These are phyloP conservation scores for Aricia agestis DNA, from an alignment of 1,140 invertebrate genomes.

Conservation along the genomic window DNA sequence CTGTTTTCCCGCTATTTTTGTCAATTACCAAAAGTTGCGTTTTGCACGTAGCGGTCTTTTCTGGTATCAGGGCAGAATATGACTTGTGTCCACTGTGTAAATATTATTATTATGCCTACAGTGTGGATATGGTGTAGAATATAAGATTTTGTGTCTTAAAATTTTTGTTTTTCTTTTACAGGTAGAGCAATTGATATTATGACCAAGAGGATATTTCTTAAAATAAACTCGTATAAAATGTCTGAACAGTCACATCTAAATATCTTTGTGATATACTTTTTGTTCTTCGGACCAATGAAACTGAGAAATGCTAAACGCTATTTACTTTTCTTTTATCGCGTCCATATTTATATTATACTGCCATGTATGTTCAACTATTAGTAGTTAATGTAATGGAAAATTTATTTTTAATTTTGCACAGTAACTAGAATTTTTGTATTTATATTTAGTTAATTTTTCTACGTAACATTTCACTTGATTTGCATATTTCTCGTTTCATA, in stretches of 20 bases:
- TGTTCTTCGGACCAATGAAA: slow-evolving; percentile 20
- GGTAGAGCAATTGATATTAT: slow-evolving; percentile 15
- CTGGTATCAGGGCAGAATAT: too few species aligned
- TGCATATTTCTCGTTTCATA: slow-evolving; percentile 10
- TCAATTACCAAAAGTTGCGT: too few species aligned
- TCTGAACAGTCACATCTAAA: slow-evolving; percentile 4
- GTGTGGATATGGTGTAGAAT: too few species aligned
- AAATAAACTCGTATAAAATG: slow-evolving; percentile 10
- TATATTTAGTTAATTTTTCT: slow-evolving; percentile 20
- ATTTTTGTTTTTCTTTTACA: slow-evolving; percentile 26
- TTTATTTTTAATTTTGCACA: slow-evolving; percentile 15
- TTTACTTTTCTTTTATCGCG: slow-evolving; percentile 15
- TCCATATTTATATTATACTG: slow-evolving; percentile 17
- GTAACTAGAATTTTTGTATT: slow-evolving; percentile 17
- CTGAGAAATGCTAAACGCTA: slow-evolving; percentile 16
- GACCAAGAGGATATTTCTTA: slow-evolving; percentile 18
- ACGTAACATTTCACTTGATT: neutral
- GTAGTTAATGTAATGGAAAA: slow-evolving; percentile 15
- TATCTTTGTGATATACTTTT: slow-evolving; percentile 20
- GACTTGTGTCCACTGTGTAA: too few species aligned
- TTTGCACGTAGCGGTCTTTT: too few species aligned
- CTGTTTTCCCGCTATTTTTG: too few species aligned
- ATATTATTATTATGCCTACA: too few species aligned
- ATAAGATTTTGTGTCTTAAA: neutral
- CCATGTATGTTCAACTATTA: slow-evolving; percentile 7